Conservation (phyloP, 2,888 invertebrate genomes). For the Theodoxus fluviatilis region DNA sequence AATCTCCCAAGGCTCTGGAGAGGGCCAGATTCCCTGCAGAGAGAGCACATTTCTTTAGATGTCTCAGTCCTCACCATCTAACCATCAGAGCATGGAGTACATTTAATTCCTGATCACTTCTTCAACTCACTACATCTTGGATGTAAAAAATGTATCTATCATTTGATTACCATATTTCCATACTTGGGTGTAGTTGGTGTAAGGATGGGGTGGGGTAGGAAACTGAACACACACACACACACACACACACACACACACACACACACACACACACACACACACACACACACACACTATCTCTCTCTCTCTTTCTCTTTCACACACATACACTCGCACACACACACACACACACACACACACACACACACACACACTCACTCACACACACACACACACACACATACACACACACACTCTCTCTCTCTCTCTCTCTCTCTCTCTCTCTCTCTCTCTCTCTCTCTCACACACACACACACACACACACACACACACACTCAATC, state of each 20-base stretch:
- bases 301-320: neutral
- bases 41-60: too few species aligned
- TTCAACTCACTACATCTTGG: neutral
- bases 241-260: conserved; percentile 14
- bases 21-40: conserved; percentile 80
- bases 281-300: neutral
- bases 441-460: conserved; percentile 2
- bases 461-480: neutral
- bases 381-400: neutral
- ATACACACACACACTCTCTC: neutral
- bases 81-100: too few species aligned
- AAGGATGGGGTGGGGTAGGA: too few species aligned
- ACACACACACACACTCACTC: neutral
- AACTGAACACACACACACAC: neutral
- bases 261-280: neutral
- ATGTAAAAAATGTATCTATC: neutral
- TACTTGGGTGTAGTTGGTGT: too few species aligned
- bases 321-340: neutral
- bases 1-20: conserved; percentile 95
- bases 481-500: too few species aligned
- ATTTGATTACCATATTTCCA: neutral
- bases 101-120: too few species aligned
- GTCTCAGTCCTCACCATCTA: too few species aligned
- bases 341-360: neutral
- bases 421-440: conserved; percentile 2